phyloP scores from a whole-genome alignment of 2,797 vertebrate genomes.

The Apogon talboti region DNA sequence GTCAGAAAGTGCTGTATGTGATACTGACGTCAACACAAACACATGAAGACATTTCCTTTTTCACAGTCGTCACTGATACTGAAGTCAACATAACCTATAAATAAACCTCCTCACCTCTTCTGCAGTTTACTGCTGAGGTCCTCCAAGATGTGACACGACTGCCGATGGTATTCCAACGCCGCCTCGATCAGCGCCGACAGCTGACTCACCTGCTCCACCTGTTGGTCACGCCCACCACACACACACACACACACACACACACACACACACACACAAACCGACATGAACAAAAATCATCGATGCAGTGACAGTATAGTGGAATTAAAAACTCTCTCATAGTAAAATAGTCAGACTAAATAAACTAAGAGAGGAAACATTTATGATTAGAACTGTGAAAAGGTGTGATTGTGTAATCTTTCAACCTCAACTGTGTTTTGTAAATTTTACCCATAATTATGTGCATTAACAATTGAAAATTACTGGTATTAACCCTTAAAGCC shows the following conservation, averaged over 20 bases:
- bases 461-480: too few species aligned
- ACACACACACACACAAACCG: not conserved
- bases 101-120: constrained; percentile 80
- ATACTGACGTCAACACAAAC: too few species aligned
- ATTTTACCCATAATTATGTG: too few species aligned
- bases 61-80: not conserved
- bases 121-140: constrained; percentile 89
- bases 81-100: not conserved
- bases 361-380: too few species aligned
- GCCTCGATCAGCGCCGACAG: constrained; percentile 89
- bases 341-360: too few species aligned
- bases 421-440: too few species aligned
- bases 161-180: constrained; percentile 89
- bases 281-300: not conserved
- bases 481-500: too few species aligned
- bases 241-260: not conserved
- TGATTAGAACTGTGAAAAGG: too few species aligned
- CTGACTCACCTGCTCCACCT: constrained; percentile 96
- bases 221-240: constrained; percentile 11
- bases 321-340: too few species aligned
- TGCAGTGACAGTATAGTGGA: not conserved
- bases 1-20: too few species aligned
- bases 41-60: too few species aligned
- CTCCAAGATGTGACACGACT: constrained; percentile 89
- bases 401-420: too few species aligned